Conservation (phyloP, 1,140 invertebrate genomes). For the Akabosia matsudoensis region DNA sequence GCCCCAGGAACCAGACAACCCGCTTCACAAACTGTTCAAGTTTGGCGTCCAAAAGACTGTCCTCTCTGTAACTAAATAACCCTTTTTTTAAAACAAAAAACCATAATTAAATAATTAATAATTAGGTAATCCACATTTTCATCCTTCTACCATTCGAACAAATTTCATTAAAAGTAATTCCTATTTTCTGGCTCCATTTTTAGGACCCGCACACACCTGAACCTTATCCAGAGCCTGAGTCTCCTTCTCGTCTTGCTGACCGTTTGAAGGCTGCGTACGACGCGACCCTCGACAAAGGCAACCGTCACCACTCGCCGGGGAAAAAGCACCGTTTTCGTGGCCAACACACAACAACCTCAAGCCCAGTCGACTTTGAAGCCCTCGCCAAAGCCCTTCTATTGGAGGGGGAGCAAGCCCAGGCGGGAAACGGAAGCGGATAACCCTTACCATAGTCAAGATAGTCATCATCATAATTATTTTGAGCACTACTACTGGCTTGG, state of each 20-base stretch:
- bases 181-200: neutral
- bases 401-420: neutral
- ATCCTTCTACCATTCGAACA: neutral
- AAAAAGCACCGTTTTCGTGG: too few relatives aligned
- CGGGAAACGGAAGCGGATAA: neutral
- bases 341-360: neutral
- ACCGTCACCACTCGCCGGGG: too few relatives aligned
- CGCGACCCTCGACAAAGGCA: too few relatives aligned
- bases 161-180: neutral
- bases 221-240: neutral
- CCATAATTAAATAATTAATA: neutral
- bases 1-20: conserved; percentile 15
- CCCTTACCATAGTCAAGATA: neutral
- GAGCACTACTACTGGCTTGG: neutral
- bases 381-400: conserved; percentile 16
- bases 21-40: conserved; percentile 20
- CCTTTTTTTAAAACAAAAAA: neutral
- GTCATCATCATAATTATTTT: neutral
- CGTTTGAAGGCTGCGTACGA: too few relatives aligned
- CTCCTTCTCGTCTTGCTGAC: too few relatives aligned
- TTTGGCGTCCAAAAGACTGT: conserved; percentile 25
- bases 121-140: neutral
- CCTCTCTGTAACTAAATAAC: conserved; percentile 22
- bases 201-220: neutral
- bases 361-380: conserved; percentile 5